Evolutionary conservation across 2,888 invertebrate genomes (phyloP).

Genomic region (Trachelus stipa): DNA sequence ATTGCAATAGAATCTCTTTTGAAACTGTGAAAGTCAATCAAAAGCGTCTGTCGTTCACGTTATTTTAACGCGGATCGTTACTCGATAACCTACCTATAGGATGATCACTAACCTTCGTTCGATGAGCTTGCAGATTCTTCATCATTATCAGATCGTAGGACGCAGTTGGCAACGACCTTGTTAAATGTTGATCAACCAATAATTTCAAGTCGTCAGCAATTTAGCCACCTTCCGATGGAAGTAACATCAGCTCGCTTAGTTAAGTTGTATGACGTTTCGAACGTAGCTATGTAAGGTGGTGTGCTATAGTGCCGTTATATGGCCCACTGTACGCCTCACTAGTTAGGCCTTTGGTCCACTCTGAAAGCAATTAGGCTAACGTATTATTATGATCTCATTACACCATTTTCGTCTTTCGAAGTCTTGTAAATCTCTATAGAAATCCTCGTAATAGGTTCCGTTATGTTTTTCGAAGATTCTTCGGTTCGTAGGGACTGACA

Average conservation of each 20-base stretch:
- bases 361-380: conserved; percentile 3
- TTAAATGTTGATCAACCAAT: neutral
- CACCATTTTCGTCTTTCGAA: neutral
- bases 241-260: neutral
- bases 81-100: neutral
- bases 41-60: neutral
- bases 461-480: neutral
- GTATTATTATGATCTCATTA: neutral
- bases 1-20: neutral
- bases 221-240: neutral
- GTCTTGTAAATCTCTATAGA: neutral
- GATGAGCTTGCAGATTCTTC: neutral
- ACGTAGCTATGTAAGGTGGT: neutral
- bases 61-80: neutral
- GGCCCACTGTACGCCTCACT: neutral
- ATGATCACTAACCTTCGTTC: neutral
- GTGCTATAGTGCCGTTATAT: neutral
- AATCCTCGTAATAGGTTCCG: neutral
- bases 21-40: neutral
- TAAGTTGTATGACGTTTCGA: neutral
- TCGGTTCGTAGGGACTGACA: neutral
- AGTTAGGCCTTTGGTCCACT: neutral
- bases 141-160: neutral
- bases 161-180: neutral
- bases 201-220: neutral